Conservation (phyloP, 2,113 vertebrate species). For the Psilopsiagon aymara region DNA sequence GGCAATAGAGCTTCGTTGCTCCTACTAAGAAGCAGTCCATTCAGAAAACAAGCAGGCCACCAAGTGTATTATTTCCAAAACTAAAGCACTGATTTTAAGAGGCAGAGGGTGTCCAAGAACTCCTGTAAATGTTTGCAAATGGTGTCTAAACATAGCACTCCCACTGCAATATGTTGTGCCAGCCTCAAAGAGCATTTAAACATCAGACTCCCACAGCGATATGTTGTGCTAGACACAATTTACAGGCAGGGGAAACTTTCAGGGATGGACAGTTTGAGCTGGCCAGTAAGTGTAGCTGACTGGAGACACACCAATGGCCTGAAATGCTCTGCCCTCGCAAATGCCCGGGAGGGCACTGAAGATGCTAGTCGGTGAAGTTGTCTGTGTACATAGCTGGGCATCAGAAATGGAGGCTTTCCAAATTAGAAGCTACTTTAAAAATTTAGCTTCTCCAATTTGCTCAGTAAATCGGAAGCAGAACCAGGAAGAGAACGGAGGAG, state of each 20-base stretch:
- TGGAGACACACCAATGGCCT: neutral
- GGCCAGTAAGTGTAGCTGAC: neutral
- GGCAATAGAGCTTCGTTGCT: neutral
- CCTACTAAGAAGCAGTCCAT: neutral
- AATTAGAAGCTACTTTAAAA: neutral
- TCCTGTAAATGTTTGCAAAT: slow-evolving; percentile 28
- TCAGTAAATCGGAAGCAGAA: slow-evolving; percentile 10
- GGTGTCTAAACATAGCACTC: neutral
- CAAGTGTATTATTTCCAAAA: neutral
- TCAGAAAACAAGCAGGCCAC: neutral
- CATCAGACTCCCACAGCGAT: neutral
- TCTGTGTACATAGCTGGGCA: neutral
- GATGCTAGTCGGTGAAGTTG: neutral
- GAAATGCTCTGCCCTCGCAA: neutral
- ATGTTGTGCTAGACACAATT: neutral
- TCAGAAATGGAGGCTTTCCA: neutral
- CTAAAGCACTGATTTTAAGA: neutral
- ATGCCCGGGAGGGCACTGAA: neutral
- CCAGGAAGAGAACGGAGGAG: neutral
- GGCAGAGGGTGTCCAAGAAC: neutral
- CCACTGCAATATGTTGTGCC: slow-evolving; percentile 7
- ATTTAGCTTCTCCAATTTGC: neutral
- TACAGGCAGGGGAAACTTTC: neutral
- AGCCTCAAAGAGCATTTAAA: neutral
- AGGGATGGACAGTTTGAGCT: neutral